A percentile compares a stretch with the other conserved stretches of the same genome.
These are phyloP conservation scores for Brachionus paranguensis DNA, from an alignment of 1,140 invertebrate species.

Conservation along the genomic window DNA sequence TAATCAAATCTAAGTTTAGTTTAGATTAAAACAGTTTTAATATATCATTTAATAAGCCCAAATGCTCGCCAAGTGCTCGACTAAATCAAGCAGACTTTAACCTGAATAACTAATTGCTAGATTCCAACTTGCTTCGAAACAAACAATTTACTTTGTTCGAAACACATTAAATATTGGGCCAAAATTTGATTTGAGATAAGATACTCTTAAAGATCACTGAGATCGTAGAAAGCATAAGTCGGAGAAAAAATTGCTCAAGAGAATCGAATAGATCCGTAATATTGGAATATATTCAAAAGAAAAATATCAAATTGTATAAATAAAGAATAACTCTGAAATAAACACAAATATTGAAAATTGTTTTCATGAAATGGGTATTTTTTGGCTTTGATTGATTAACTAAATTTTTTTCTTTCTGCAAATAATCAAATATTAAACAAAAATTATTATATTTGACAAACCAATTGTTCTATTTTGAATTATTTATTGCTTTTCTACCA, in stretches of 20 bases:
- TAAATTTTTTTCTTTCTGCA: background rate
- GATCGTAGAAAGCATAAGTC: background rate
- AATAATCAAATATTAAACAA: background rate
- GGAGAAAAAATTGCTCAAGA: background rate
- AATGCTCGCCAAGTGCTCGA: background rate
- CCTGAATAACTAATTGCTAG: background rate
- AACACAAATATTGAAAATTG: background rate
- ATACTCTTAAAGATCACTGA: background rate
- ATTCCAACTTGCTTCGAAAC: background rate
- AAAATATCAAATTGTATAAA: slow-evolving; percentile 13
- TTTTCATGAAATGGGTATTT: background rate
- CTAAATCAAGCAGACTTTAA: background rate
- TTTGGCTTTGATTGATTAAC: background rate
- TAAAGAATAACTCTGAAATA: background rate
- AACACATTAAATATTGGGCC: background rate
- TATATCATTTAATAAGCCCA: background rate
- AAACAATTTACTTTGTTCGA: background rate
- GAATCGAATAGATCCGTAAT: background rate
- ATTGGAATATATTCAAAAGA: background rate
- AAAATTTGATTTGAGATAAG: background rate
- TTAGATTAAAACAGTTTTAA: slow-evolving; percentile 13
- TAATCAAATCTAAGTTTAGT: background rate
- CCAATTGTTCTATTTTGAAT: background rate
- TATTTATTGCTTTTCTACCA: background rate
- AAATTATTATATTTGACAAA: background rate